Percentiles rank a stretch among this genome's conserved stretches.
Conservation (phyloP, 2,113 vertebrate genomes). For the Cryptotis parvus region DNA sequence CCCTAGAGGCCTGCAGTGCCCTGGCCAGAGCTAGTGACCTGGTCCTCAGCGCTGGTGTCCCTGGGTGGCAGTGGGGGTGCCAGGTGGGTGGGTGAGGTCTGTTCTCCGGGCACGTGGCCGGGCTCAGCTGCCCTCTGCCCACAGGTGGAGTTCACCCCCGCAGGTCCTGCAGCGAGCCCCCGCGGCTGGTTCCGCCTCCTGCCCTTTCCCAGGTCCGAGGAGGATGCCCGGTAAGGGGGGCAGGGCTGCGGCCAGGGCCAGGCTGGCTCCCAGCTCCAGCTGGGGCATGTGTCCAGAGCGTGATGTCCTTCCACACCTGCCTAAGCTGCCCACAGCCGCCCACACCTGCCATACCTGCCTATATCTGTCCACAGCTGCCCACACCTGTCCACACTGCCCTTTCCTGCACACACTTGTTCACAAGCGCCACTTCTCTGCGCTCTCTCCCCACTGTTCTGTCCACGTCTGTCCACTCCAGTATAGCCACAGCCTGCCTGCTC, state of each 20-base stretch:
- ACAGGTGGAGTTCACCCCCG: constrained; percentile 91
- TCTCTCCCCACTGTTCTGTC: not conserved
- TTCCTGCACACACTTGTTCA: no score
- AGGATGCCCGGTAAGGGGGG: constrained; percentile 87
- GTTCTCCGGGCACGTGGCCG: not conserved
- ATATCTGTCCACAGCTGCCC: not conserved
- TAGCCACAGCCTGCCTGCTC: no score
- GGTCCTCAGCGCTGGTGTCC: no score
- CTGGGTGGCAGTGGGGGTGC: no score
- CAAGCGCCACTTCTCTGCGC: no score
- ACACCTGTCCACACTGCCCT: no score
- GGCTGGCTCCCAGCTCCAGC: not conserved
- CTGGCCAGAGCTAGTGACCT: not conserved
- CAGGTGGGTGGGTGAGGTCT: not conserved
- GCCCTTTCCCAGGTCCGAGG: constrained; percentile 89
- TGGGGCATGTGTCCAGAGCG: not conserved
- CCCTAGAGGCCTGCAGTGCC: not conserved
- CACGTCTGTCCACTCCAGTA: not conserved
- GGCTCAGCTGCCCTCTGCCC: not conserved
- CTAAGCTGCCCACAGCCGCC: not conserved
- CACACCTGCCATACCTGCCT: not conserved
- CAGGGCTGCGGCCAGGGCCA: not conserved
- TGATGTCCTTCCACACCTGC: not conserved
- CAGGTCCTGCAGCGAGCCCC: constrained; percentile 84
- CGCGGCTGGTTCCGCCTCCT: constrained; percentile 94